Conservation (phyloP, 2,113 vertebrate species). For the Indicator maculatus region DNA sequence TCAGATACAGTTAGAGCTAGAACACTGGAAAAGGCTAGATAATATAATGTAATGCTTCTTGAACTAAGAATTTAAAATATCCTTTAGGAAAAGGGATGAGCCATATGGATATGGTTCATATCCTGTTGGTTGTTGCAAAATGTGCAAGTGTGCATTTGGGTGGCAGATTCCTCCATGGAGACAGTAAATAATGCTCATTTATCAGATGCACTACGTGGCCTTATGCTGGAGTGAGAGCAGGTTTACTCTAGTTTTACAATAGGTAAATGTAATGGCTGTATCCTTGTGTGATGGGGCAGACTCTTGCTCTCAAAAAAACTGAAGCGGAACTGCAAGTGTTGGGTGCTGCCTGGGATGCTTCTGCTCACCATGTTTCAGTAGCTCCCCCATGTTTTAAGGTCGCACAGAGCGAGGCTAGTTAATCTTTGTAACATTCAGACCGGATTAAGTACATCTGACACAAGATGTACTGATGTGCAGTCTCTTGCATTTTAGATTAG, state of each 20-base stretch:
- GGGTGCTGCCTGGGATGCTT: neutral
- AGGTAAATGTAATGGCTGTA: too few relatives aligned
- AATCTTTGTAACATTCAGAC: neutral
- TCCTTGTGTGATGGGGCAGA: neutral
- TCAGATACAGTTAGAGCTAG: neutral
- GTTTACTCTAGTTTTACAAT: neutral
- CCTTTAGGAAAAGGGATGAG: neutral
- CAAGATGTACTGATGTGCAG: neutral
- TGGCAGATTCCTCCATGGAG: neutral
- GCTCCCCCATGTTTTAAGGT: neutral
- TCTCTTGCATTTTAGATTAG: neutral
- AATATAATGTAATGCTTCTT: neutral
- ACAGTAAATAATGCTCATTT: neutral
- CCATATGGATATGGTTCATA: neutral
- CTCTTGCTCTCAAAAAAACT: neutral
- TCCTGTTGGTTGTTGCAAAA: neutral
- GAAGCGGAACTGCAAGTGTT: neutral
- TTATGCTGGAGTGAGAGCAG: neutral
- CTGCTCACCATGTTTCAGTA: neutral
- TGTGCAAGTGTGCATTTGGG: neutral
- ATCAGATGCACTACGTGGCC: neutral
- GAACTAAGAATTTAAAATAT: neutral
- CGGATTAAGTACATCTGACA: neutral
- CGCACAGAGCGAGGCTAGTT: neutral
- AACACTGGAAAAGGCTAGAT: neutral